Conservation (phyloP, 2,888 invertebrate genomes). For the Drosophila helvetica region DNA sequence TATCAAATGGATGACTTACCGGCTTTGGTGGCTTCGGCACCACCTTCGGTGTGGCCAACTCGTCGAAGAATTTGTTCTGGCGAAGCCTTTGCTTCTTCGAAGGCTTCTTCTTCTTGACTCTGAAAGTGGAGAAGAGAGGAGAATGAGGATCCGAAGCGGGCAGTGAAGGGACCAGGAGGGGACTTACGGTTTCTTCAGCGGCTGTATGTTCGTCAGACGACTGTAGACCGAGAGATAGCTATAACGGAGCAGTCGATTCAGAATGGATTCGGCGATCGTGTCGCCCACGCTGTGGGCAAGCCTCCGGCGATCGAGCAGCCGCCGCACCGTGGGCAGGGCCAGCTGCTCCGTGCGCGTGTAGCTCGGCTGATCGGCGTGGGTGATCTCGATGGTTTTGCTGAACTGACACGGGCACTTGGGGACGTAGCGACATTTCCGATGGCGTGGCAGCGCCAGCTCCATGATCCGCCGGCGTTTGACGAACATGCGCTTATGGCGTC, state of each 20-base stretch:
- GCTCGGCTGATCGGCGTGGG: slow-evolving; percentile 54
- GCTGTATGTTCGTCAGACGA: slow-evolving; percentile 76
- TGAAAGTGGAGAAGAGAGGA: slow-evolving; percentile 25
- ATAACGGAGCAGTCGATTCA: slow-evolving; percentile 78
- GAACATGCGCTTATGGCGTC: slow-evolving; percentile 59
- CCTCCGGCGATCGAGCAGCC: slow-evolving; percentile 43
- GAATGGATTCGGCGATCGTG: slow-evolving; percentile 54
- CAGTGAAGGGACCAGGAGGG: neutral
- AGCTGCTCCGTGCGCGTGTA: slow-evolving; percentile 81
- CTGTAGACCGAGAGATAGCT: slow-evolving; percentile 82
- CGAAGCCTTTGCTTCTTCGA: slow-evolving; percentile 66
- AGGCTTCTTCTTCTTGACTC: slow-evolving; percentile 62
- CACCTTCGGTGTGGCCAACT: slow-evolving; percentile 77
- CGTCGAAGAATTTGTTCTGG: slow-evolving; percentile 67
- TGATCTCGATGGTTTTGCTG: slow-evolving; percentile 68
- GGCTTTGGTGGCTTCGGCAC: slow-evolving; percentile 42
- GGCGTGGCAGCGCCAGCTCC: slow-evolving; percentile 61
- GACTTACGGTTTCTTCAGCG: slow-evolving; percentile 69
- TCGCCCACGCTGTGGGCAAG: slow-evolving; percentile 47
- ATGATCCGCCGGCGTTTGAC: slow-evolving; percentile 62
- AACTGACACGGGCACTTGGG: slow-evolving; percentile 73
- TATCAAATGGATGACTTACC: slow-evolving; percentile 49
- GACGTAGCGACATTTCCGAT: slow-evolving; percentile 44
- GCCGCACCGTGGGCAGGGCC: slow-evolving; percentile 70
- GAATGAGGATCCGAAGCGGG: neutral